phyloP scores from a whole-genome alignment of 2,888 invertebrate genomes.

The Drosophila fungiperda region DNA sequence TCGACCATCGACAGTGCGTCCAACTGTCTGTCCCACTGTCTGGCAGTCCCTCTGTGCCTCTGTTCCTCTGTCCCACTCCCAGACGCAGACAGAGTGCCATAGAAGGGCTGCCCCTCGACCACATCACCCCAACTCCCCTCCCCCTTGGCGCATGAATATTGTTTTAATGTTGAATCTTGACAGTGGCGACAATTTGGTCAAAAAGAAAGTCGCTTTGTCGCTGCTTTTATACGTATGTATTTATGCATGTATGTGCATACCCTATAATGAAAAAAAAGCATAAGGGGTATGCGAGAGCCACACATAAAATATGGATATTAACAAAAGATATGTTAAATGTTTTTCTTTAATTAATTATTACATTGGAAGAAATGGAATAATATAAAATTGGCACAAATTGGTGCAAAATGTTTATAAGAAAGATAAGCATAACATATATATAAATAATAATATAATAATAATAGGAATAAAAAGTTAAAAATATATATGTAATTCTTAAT shows the following conservation, averaged over 20 bases:
- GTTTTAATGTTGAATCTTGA: conserved; percentile 53
- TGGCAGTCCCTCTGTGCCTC: background rate
- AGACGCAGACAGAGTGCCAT: conserved; percentile 27
- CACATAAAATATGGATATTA: background rate
- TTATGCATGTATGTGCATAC: background rate
- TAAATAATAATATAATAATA: background rate
- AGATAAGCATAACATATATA: background rate
- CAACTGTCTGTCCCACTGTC: background rate
- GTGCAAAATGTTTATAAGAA: background rate
- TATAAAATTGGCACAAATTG: background rate
- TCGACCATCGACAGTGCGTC: conserved; percentile 16
- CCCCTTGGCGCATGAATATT: conserved; percentile 40
- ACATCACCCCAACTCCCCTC: background rate
- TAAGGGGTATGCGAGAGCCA: background rate
- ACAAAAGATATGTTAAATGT: background rate
- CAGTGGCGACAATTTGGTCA: conserved; percentile 69
- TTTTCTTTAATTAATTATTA: background rate
- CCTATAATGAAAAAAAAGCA: too few species aligned
- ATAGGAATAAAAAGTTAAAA: background rate
- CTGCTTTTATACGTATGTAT: conserved; percentile 2
- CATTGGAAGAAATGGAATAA: background rate
- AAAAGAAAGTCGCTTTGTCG: conserved; percentile 72
- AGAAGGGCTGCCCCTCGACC: conserved; percentile 44
- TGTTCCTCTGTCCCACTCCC: background rate
- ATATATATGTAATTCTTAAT: background rate